phyloP scores from a whole-genome alignment of 2,113 vertebrate genomes.

The Hystrix brachyura region DNA sequence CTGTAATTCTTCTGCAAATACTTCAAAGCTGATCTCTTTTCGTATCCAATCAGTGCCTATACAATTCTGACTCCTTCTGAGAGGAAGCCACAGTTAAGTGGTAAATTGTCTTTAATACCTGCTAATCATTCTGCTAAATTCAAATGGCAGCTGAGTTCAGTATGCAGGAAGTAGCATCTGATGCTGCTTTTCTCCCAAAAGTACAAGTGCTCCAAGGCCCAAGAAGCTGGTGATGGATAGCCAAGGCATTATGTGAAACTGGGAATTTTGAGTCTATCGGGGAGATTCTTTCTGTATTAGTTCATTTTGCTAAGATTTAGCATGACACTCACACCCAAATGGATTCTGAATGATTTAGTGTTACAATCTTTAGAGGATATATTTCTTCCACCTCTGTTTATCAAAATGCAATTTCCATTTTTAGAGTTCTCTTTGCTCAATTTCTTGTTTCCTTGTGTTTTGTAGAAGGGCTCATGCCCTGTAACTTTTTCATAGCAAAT shows the following conservation, averaged over 20 bases:
- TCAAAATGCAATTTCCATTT: constrained; percentile 40
- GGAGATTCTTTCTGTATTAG: neutral
- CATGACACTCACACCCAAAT: neutral
- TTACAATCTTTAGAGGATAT: neutral
- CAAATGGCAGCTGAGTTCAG: neutral
- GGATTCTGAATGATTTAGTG: constrained; percentile 3
- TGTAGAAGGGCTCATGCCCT: neutral
- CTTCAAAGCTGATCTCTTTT: neutral
- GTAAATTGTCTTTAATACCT: constrained; percentile 32
- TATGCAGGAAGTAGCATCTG: neutral
- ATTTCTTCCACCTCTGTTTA: constrained; percentile 36
- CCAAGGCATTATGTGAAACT: neutral
- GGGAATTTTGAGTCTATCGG: neutral
- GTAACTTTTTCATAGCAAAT: constrained; percentile 49
- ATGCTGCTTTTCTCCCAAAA: neutral
- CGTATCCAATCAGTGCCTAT: neutral
- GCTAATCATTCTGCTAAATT: neutral
- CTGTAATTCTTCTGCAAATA: neutral
- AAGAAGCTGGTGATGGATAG: neutral
- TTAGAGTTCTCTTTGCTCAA: constrained; percentile 19
- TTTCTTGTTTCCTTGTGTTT: constrained; percentile 59
- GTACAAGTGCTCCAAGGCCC: neutral
- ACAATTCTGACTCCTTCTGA: neutral
- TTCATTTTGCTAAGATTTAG: constrained; percentile 37
- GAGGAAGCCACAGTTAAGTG: neutral